Evolutionary conservation across 2,113 vertebrate genomes (phyloP).

Genomic region (Glareola pratincola): DNA sequence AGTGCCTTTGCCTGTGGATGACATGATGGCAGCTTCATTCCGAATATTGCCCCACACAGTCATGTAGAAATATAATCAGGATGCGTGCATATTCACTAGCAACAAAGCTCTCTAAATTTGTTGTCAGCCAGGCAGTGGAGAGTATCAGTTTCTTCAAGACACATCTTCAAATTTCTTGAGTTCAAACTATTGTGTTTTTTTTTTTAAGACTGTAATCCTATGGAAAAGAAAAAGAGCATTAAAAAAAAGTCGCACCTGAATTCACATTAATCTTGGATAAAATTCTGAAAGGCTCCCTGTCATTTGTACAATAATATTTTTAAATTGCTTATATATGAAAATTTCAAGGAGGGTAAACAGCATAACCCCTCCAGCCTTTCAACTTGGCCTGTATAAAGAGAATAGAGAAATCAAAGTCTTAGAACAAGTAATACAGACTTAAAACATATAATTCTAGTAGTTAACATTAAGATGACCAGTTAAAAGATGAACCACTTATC

Average conservation of each 20-base stretch:
- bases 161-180: neutral
- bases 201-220: neutral
- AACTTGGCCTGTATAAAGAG: neutral
- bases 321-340: neutral
- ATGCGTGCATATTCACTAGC: neutral
- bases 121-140: neutral
- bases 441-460: neutral
- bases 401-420: neutral
- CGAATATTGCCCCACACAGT: neutral
- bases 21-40: constrained; percentile 77
- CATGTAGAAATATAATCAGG: neutral
- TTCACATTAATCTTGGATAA: neutral
- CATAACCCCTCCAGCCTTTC: neutral
- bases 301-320: neutral
- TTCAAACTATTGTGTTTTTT: neutral
- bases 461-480: neutral
- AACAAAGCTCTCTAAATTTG: neutral
- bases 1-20: constrained; percentile 54
- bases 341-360: neutral
- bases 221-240: neutral
- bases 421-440: neutral
- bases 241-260: neutral
- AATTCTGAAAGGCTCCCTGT: neutral
- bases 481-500: neutral
- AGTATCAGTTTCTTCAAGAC: neutral